Evolutionary conservation across 2,888 invertebrate genomes (phyloP).

Genomic region (Dendrolimus houi): DNA sequence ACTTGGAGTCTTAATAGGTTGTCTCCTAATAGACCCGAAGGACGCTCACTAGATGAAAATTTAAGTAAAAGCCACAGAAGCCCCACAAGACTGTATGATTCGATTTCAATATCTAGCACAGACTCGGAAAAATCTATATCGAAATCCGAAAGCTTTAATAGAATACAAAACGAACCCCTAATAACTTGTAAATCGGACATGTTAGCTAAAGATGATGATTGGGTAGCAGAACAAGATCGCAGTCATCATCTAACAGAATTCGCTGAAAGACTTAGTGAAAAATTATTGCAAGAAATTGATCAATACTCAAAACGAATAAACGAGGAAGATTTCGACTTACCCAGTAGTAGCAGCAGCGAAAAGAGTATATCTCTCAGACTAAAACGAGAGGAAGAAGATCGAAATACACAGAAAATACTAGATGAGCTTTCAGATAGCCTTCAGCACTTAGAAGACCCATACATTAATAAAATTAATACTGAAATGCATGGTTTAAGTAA

Average conservation of each 20-base stretch:
- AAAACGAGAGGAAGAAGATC: constrained; percentile 65
- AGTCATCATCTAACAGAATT: constrained; percentile 85
- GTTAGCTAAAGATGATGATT: constrained; percentile 66
- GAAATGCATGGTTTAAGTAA: constrained; percentile 77
- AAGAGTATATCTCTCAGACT: constrained; percentile 69
- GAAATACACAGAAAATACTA: constrained; percentile 65
- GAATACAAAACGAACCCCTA: constrained; percentile 70
- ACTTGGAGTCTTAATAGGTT: constrained; percentile 69
- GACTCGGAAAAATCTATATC: constrained; percentile 72
- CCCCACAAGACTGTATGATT: constrained; percentile 65
- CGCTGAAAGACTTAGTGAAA: constrained; percentile 88
- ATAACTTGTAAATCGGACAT: constrained; percentile 71
- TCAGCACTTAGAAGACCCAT: constrained; percentile 78
- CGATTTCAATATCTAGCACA: constrained; percentile 67
- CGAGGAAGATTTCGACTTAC: constrained; percentile 70
- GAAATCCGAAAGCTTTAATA: constrained; percentile 70
- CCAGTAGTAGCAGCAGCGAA: constrained; percentile 69
- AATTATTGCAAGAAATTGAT: constrained; percentile 86
- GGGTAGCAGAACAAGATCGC: constrained; percentile 78
- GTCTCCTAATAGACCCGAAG: constrained; percentile 68
- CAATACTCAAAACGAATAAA: constrained; percentile 72
- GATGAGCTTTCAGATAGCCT: constrained; percentile 68
- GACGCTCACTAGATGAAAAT: constrained; percentile 65
- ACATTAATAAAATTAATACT: constrained; percentile 74
- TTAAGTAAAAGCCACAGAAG: constrained; percentile 62